These are phyloP conservation scores for Stigmatopora nigra DNA, from an alignment of 2,113 vertebrate species.

Conservation along the genomic window DNA sequence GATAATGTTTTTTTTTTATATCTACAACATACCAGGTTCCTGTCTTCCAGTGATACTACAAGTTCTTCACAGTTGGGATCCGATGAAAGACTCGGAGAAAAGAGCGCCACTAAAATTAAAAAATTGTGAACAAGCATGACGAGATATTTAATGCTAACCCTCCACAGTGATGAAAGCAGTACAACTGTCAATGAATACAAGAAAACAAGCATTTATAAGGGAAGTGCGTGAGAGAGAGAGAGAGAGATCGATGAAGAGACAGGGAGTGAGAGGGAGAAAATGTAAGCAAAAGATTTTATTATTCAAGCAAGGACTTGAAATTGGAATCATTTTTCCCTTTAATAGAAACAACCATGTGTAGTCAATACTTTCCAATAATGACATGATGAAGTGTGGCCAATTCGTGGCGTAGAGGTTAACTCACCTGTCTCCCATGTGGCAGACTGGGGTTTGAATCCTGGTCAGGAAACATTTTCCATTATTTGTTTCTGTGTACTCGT, in stretches of 20 bases:
- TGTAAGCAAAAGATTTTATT: not conserved
- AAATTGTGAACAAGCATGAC: not conserved
- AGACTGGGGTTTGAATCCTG: too few species aligned
- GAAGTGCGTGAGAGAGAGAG: not conserved
- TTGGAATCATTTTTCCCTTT: too few species aligned
- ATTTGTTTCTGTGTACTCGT: too few species aligned
- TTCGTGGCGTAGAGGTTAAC: too few species aligned
- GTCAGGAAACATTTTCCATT: too few species aligned
- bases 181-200: not conserved
- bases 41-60: slow-evolving; percentile 25
- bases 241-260: not conserved
- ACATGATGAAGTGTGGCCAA: too few species aligned
- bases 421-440: too few species aligned
- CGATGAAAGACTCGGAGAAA: slow-evolving; percentile 10
- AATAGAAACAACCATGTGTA: too few species aligned
- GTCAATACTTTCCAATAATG: too few species aligned
- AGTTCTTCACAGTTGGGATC: slow-evolving; percentile 37
- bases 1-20: not conserved
- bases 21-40: slow-evolving; percentile 20
- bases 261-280: not conserved
- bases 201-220: not conserved
- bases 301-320: not conserved
- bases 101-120: not conserved
- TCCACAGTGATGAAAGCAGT: not conserved
- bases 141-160: not conserved